Evolutionary conservation across 2,888 invertebrate genomes (phyloP), one percentile per base, ranked within the genome.

Genomic region (Eupithecia exiguata): DNA sequence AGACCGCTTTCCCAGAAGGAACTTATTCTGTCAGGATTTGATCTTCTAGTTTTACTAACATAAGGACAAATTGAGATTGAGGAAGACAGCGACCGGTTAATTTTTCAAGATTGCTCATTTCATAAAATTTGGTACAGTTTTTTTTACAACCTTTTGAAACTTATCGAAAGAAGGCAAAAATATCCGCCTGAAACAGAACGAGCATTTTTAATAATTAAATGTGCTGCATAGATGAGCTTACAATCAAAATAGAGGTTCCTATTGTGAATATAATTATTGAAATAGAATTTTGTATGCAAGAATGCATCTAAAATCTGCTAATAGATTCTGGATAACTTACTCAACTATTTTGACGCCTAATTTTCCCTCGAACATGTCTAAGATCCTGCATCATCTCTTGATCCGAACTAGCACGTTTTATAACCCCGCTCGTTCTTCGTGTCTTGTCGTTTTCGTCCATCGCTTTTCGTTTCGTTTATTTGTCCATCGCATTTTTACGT

Each of bases 361-460:
- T 38, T n/a, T 63, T n/a, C 38, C 18, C 36, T 40, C 12, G 66
- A 9, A 40, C 10, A n/a, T 40, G 12, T 25, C 40, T 7, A 66
- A 63, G 49, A 77, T 77, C 77, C 74, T 75, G 80, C 79, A 76
- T 74, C 75, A 77, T 75, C 67, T 72, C 74, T 68, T 46, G 49
- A 4, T 25, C 30, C 65, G 79, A 78, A 76, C 35, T 70, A 78
- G 86, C 87, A 86, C 86, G 82, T 82, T 81, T 65, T 83, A 82
- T 84, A 77, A 83, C 80, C 79, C 73, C 83, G 83, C 82, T 82
- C 70, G 66, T 61, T 62, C 58, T 69, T 70, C 73, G 73, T 77
- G 79, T 53, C 21, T 77, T 78, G 71, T 78, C 68, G 68, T 81
- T 72, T 79, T 77, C 78, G 82, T 79, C 78, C 83, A 86, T 83